A percentile compares a stretch with the other conserved stretches of the same genome.
phyloP scores from a whole-genome alignment of 2,797 vertebrate species.

The Pseudochaenichthys georgianus region DNA sequence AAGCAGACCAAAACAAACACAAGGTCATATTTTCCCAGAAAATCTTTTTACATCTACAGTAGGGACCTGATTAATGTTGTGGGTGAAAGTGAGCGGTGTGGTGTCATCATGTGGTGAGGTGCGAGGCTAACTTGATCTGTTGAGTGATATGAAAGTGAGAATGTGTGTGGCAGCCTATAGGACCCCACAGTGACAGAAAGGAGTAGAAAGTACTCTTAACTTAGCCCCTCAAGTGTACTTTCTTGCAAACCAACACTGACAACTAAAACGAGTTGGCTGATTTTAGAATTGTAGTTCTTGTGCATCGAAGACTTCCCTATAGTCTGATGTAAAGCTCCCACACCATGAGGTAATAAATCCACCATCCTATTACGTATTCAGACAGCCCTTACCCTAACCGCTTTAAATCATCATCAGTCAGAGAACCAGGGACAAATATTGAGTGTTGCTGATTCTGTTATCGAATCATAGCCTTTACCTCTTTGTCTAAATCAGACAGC shows the following conservation, averaged over 20 bases:
- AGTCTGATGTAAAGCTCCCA: neutral
- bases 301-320: neutral
- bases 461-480: constrained; percentile 17
- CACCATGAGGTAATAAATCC: neutral
- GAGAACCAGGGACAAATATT: neutral
- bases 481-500: constrained; percentile 70
- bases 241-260: constrained; percentile 24
- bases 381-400: neutral
- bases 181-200: constrained; percentile 53
- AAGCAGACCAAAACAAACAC: constrained; percentile 74
- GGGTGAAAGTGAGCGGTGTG: constrained; percentile 36
- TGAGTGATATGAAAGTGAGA: constrained; percentile 84
- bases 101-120: constrained; percentile 46
- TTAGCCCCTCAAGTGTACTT: constrained; percentile 6
- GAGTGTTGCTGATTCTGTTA: constrained; percentile 7
- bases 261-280: constrained; percentile 6
- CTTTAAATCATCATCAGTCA: constrained; percentile 1
- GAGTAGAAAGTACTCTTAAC: constrained; percentile 12
- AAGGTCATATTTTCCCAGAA: constrained; percentile 25
- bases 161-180: constrained; percentile 86
- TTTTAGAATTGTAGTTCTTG: constrained; percentile 14
- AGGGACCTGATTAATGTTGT: constrained; percentile 8
- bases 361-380: neutral
- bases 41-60: neutral
- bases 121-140: constrained; percentile 51